Conservation (phyloP, 1,140 invertebrate species). For the Parapsyche elsis region DNA sequence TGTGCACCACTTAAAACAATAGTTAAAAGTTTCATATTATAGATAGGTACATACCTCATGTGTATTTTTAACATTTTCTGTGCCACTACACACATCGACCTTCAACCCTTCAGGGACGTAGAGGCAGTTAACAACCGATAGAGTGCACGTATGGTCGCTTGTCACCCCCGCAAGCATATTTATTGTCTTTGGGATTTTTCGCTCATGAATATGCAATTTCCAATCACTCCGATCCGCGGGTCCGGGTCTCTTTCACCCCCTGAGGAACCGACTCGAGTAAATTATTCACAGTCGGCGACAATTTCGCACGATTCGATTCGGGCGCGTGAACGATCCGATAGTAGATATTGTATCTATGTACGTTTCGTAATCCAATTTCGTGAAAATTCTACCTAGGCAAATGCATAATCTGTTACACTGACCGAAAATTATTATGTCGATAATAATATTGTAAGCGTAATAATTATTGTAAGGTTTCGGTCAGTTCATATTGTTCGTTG, state of each 20-base stretch:
- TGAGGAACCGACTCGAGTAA: conserved; percentile 13
- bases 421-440: neutral
- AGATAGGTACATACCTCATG: too few species aligned
- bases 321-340: neutral
- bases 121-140: neutral
- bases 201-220: conserved; percentile 50
- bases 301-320: neutral
- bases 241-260: neutral
- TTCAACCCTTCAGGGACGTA: conserved; percentile 1
- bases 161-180: conserved; percentile 36
- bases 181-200: conserved; percentile 47
- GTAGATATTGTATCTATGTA: neutral
- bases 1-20: too few species aligned
- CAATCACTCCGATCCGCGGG: conserved; percentile 34
- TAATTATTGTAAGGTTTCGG: neutral
- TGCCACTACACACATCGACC: neutral
- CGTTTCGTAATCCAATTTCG: neutral
- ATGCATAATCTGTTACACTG: too few species aligned
- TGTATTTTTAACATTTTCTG: too few species aligned
- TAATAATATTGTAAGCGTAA: neutral
- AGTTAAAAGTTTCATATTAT: too few species aligned
- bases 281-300: conserved; percentile 40
- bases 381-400: too few species aligned
- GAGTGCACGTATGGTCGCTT: neutral
- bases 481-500: neutral